A percentile compares a stretch with the other conserved stretches of the same genome.
phyloP scores from a whole-genome alignment of 1,140 invertebrate genomes.

The Dinothrombium tinctorium region DNA sequence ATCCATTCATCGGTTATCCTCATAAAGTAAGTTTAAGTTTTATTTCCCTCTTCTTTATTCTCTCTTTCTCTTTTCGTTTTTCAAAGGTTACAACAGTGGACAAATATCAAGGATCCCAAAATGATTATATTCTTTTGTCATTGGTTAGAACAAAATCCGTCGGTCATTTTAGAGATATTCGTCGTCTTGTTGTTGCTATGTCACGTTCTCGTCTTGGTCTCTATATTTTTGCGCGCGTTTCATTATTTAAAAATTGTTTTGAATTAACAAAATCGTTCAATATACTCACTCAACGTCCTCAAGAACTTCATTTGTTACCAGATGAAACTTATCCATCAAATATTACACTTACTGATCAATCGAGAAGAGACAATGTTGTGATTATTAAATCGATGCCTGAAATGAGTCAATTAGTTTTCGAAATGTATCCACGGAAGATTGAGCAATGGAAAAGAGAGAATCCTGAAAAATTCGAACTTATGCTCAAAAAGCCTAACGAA shows the following conservation, averaged over 20 bases:
- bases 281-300: slow-evolving; percentile 40
- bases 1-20: slow-evolving; percentile 86
- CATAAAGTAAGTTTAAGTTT: slow-evolving; percentile 41
- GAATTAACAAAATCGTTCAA: slow-evolving; percentile 86
- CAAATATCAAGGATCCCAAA: slow-evolving; percentile 98
- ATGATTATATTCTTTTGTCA: slow-evolving; percentile 90
- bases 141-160: slow-evolving; percentile 85
- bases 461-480: slow-evolving; percentile 5
- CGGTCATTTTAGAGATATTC: slow-evolving; percentile 83
- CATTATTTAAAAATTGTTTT: slow-evolving; percentile 83
- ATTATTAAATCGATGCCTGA: slow-evolving; percentile 48
- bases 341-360: background rate
- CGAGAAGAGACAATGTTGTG: background rate
- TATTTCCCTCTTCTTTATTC: background rate
- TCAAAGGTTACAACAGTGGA: slow-evolving; percentile 59
- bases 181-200: slow-evolving; percentile 89
- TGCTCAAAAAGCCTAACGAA: slow-evolving; percentile 2
- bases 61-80: background rate
- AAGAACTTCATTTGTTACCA: slow-evolving; percentile 46
- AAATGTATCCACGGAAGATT: slow-evolving; percentile 56
- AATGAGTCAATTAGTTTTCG: slow-evolving; percentile 76
- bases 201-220: slow-evolving; percentile 89
- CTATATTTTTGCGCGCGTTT: slow-evolving; percentile 79
- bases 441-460: slow-evolving; percentile 20
- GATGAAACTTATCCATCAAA: slow-evolving; percentile 47